Conservation (phyloP, 1,140 invertebrate species). For the Augochlora pura region DNA sequence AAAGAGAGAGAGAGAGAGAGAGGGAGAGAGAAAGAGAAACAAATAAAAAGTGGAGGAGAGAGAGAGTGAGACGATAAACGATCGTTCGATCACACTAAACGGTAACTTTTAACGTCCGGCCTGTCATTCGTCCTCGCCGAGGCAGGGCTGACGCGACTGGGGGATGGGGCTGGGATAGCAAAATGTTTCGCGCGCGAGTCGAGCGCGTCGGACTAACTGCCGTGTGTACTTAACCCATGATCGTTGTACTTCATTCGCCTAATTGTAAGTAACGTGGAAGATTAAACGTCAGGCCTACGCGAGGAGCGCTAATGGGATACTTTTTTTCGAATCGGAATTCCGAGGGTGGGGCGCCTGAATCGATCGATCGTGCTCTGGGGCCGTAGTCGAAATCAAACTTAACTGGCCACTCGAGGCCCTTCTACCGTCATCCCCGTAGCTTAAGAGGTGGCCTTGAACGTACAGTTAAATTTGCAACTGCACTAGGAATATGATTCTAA, state of each 20-base stretch:
- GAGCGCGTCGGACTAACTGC: constrained; percentile 40
- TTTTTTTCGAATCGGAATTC: constrained; percentile 30
- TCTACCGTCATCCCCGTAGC: not conserved
- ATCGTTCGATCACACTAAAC: constrained; percentile 30
- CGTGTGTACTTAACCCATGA: constrained; percentile 48
- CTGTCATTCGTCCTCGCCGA: constrained; percentile 56
- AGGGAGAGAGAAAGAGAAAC: too few relatives aligned
- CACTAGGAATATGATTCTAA: not conserved
- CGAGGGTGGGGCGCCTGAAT: constrained; percentile 30
- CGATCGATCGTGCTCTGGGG: not conserved
- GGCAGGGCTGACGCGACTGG: constrained; percentile 27
- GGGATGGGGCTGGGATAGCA: not conserved
- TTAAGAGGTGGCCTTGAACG: not conserved
- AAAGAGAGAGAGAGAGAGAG: too few relatives aligned
- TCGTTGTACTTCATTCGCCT: constrained; percentile 55
- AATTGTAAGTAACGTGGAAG: constrained; percentile 27
- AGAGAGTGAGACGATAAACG: too few relatives aligned
- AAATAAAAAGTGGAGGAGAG: constrained; percentile 12
- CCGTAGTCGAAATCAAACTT: not conserved
- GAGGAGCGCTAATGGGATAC: constrained; percentile 9
- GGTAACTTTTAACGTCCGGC: constrained; percentile 59
- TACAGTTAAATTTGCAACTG: not conserved
- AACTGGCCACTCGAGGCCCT: constrained; percentile 1
- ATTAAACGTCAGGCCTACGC: constrained; percentile 41
- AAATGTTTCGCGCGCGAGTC: constrained; percentile 5